These are phyloP conservation scores for Scleropages formosus DNA, from an alignment of 2,797 vertebrate species.

Conservation along the genomic window DNA sequence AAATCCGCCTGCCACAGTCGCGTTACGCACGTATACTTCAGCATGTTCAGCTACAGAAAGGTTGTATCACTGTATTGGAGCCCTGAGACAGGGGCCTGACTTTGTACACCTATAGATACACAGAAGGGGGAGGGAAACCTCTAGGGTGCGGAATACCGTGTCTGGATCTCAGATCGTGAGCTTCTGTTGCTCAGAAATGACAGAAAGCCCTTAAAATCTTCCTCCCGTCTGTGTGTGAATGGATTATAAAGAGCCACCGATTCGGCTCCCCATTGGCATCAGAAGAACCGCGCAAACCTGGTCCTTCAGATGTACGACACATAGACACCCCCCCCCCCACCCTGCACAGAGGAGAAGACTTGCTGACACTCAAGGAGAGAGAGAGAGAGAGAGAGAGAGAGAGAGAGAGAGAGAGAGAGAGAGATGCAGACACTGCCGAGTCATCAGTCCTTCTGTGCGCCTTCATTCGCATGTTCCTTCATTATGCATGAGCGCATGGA, in stretches of 20 bases:
- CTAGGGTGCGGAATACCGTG: too few relatives aligned
- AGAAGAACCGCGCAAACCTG: not conserved
- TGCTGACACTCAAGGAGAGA: conserved; percentile 20
- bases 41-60: too few relatives aligned
- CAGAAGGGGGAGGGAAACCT: too few relatives aligned
- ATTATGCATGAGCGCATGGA: not conserved
- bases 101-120: too few relatives aligned
- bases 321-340: not conserved
- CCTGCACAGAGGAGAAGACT: not conserved
- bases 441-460: not conserved
- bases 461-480: not conserved
- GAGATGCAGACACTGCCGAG: not conserved
- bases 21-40: too few relatives aligned
- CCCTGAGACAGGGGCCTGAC: too few relatives aligned
- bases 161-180: not conserved
- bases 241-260: not conserved
- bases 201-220: not conserved
- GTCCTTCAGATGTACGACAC: not conserved
- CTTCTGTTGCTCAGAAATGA: not conserved
- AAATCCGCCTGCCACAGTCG: too few relatives aligned
- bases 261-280: not conserved
- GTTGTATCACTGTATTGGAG: too few relatives aligned
- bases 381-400: conserved; percentile 24
- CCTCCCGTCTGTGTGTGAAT: not conserved
- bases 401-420: not conserved